Evolutionary conservation across 2,888 invertebrate species (phyloP), one percentile per base, ranked within the genome.

Genomic region (Rhopalosiphum nymphaeae): DNA sequence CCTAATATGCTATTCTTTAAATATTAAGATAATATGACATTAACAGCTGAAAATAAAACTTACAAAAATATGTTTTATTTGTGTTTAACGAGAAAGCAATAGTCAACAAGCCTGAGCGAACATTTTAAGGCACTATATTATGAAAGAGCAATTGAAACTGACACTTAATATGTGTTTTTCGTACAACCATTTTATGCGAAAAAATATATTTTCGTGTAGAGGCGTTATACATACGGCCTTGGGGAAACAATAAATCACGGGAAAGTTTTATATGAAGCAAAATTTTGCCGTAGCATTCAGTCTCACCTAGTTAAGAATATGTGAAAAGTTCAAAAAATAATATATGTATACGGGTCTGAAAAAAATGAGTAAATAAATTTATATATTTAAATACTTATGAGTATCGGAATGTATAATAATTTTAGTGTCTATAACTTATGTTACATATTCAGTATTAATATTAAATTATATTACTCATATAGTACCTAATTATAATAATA

Each of bases 141-240:
- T 67, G 87, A 46, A 67, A 88, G 67, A 88, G 67, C 92, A 88
- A 92, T 92, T 92, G 88, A 92, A 88, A 88, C 67, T 88, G 92
- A 88, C 92, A 67, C 42, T 88, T 92, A 88, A 92, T 92, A 88
- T 92, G 92, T 88, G 87, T 92, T 92, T 67, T 92, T 88, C 92
- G 61, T 88, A 53, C 49, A 88, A 67, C 61, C 67, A 9, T 87
- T 88, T 87, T 92, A 88, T 87, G 49, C 67, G 87, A 92, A 92
- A 67, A 53, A 87, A 87, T 42, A 53, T 88, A 42, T 92, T 88
- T 53, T 67, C 67, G 67, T 42, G 86, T 57, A 87, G 49, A 87
- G 61, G 92, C 87, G 92, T 92, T 36, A 42, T 87, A 49, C 26
- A 36, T 87, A 87, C 87, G 42, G 87, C 92, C 92, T 67, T 11